Percentiles rank a stretch among this genome's conserved stretches.
phyloP scores from a whole-genome alignment of 1,140 invertebrate species.

The Delia radicum region DNA sequence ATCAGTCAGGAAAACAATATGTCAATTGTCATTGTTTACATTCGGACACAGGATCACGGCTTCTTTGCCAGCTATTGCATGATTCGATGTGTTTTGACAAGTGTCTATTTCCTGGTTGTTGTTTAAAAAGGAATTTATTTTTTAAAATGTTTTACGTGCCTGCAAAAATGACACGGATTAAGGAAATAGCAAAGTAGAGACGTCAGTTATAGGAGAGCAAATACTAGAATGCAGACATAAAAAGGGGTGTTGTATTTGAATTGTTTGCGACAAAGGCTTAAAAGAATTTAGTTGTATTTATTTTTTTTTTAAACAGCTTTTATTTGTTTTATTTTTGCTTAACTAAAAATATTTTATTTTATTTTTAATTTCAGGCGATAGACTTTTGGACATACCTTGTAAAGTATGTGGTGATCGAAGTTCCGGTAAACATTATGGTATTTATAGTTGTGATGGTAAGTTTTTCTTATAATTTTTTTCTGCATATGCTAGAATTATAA shows the following conservation, averaged over 20 bases:
- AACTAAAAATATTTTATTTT: not conserved
- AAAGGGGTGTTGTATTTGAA: not conserved
- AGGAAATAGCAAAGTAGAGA: not conserved
- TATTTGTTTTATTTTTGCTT: not conserved
- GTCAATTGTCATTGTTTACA: slow-evolving; percentile 43
- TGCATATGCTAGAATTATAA: no score
- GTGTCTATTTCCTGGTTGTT: slow-evolving; percentile 31
- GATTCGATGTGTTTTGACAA: slow-evolving; percentile 49
- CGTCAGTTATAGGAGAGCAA: no score
- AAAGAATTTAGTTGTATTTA: not conserved
- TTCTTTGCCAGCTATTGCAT: not conserved
- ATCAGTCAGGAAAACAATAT: slow-evolving; percentile 40
- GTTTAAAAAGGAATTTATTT: slow-evolving; percentile 24
- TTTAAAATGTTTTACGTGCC: slow-evolving; percentile 26
- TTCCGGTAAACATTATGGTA: slow-evolving; percentile 96
- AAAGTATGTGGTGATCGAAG: slow-evolving; percentile 95
- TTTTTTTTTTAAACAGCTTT: not conserved
- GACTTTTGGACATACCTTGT: slow-evolving; percentile 92
- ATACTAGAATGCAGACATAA: no score
- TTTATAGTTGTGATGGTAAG: slow-evolving; percentile 96
- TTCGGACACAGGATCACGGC: not conserved
- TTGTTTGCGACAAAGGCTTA: not conserved
- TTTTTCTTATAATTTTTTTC: no score
- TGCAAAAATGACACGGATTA: slow-evolving; percentile 15
- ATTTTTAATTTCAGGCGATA: slow-evolving; percentile 67